Evolutionary conservation across 2,888 invertebrate genomes (phyloP).

Genomic region (Cephalotes varians): DNA sequence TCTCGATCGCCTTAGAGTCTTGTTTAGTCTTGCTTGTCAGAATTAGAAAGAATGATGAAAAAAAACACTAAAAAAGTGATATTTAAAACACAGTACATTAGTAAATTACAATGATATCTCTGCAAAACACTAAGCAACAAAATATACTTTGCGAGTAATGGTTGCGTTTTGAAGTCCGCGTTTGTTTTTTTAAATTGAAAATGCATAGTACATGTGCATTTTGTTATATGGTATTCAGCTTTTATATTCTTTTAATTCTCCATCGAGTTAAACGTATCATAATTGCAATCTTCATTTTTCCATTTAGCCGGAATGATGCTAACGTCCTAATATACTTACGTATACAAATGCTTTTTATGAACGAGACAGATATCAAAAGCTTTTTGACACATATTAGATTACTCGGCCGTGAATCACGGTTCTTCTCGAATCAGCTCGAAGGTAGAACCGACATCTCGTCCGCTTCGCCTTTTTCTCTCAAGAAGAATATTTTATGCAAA

Average conservation of each 20-base stretch:
- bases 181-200: background rate
- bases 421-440: slow-evolving; percentile 63
- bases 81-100: background rate
- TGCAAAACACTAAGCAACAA: background rate
- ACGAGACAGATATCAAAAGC: slow-evolving; percentile 52
- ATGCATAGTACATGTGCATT: background rate
- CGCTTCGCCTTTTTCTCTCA: slow-evolving; percentile 65
- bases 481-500: slow-evolving; percentile 79
- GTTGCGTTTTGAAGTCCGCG: background rate
- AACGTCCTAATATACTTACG: slow-evolving; percentile 37
- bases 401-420: slow-evolving; percentile 70
- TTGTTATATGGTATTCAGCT: background rate
- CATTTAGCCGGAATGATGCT: slow-evolving; percentile 22
- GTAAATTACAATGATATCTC: background rate
- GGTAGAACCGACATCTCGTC: slow-evolving; percentile 61
- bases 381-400: slow-evolving; percentile 65
- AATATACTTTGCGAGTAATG: background rate
- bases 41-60: slow-evolving; percentile 26
- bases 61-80: background rate
- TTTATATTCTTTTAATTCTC: slow-evolving; percentile 6
- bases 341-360: slow-evolving; percentile 25
- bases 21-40: slow-evolving; percentile 17
- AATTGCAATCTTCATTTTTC: slow-evolving; percentile 39
- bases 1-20: slow-evolving; percentile 5
- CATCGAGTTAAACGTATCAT: slow-evolving; percentile 5